Percentiles rank a stretch among this genome's conserved stretches.
Conservation (phyloP, 2,797 vertebrate species). For the Threskiornis aethiopicus region DNA sequence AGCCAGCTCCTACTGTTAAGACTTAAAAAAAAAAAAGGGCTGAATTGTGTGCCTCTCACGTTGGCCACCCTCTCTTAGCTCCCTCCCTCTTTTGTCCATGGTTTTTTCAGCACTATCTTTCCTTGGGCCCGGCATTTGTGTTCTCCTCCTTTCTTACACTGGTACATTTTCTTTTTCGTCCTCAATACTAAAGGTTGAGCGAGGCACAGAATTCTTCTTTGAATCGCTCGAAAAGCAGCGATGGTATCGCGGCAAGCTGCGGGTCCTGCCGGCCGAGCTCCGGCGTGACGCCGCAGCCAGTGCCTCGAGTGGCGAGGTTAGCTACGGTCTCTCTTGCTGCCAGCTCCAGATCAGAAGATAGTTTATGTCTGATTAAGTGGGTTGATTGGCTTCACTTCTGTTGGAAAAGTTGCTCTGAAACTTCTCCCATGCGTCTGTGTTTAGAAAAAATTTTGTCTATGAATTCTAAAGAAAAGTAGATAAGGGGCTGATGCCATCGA, state of each 20-base stretch:
- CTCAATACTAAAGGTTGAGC: background rate
- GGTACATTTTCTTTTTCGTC: background rate
- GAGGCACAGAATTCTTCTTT: background rate
- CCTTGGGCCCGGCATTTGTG: background rate
- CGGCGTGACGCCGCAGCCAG: background rate
- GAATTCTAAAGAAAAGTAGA: background rate
- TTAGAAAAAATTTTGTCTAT: background rate
- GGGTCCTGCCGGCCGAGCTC: background rate
- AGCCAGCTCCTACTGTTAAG: background rate
- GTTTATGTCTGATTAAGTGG: background rate
- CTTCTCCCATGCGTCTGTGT: background rate
- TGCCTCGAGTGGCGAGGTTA: background rate
- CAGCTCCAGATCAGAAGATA: background rate
- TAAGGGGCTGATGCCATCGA: background rate
- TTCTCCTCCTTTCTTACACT: background rate
- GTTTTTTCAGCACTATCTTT: background rate
- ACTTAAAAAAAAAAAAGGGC: background rate
- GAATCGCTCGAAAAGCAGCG: accelerated
- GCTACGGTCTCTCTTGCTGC: background rate
- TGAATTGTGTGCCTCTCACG: background rate
- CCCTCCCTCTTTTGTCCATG: background rate
- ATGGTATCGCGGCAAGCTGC: background rate
- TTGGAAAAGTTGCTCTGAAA: background rate
- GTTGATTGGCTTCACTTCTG: background rate
- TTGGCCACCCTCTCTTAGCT: background rate